Conservation (phyloP, 2,113 vertebrate species). For the Helogale parvula region DNA sequence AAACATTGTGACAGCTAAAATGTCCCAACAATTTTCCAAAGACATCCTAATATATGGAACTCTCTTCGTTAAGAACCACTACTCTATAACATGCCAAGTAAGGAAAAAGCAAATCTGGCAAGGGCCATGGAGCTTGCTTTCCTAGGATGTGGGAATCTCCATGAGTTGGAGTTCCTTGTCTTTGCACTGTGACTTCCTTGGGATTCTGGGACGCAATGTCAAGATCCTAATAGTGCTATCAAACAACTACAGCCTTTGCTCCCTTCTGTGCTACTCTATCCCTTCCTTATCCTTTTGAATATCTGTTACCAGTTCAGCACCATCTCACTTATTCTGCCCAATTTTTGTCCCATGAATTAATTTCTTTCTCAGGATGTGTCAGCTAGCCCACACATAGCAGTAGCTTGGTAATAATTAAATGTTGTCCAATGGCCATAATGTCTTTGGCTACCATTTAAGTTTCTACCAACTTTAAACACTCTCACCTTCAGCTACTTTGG, state of each 20-base stretch:
- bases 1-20: conserved; percentile 1
- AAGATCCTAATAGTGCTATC: not conserved
- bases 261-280: not conserved
- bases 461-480: not conserved
- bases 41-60: not conserved
- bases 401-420: not conserved
- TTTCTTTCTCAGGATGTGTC: not conserved
- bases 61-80: not conserved
- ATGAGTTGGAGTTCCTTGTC: not conserved
- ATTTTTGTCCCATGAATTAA: not conserved
- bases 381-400: not conserved
- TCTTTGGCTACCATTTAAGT: conserved; percentile 3
- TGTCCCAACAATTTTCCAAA: not conserved
- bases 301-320: not conserved
- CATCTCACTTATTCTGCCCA: not conserved
- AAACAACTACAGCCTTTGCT: not conserved
- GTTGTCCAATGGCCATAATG: not conserved
- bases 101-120: not conserved
- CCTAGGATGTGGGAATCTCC: not conserved
- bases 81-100: not conserved
- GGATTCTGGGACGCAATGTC: not conserved
- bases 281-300: not conserved
- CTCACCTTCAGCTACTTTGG: not conserved
- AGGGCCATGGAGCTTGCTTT: not conserved
- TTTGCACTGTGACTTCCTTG: not conserved